phyloP scores from a whole-genome alignment of 2,888 invertebrate genomes.

The Flexamia atlantica region DNA sequence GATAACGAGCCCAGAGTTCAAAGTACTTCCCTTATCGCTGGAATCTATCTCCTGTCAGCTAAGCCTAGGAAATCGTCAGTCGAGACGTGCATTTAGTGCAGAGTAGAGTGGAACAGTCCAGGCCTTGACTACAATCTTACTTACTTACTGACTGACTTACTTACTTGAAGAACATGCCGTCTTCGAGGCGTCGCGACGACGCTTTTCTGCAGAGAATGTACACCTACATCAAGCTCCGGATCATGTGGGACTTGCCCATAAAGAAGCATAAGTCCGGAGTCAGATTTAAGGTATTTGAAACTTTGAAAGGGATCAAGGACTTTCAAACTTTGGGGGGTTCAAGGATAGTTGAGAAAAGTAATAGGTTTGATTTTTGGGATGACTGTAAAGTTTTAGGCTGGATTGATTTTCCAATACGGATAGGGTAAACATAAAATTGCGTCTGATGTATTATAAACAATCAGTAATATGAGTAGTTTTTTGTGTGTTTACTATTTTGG shows the following conservation, averaged over 20 bases:
- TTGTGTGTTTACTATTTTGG: no score
- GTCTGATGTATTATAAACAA: no score
- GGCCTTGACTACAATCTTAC: neutral
- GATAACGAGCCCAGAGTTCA: neutral
- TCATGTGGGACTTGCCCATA: slow-evolving; percentile 25
- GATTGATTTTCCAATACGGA: no score
- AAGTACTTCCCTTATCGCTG: neutral
- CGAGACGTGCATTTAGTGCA: neutral
- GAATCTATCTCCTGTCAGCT: no score
- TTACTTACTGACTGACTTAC: no score
- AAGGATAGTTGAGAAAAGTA: no score
- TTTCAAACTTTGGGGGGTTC: neutral
- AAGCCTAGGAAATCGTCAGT: no score
- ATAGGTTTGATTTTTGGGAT: no score
- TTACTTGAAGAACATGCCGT: neutral
- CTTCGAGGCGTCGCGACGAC: slow-evolving; percentile 60
- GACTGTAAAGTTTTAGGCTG: no score
- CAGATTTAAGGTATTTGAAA: slow-evolving; percentile 12
- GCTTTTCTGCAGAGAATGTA: slow-evolving; percentile 65
- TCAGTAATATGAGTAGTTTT: no score
- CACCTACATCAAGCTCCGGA: slow-evolving; percentile 61
- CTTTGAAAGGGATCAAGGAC: no score
- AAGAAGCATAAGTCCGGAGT: neutral
- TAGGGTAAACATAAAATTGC: no score
- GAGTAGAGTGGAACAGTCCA: neutral